phyloP scores from a whole-genome alignment of 2,113 vertebrate genomes.

The Microtus ochrogaster region DNA sequence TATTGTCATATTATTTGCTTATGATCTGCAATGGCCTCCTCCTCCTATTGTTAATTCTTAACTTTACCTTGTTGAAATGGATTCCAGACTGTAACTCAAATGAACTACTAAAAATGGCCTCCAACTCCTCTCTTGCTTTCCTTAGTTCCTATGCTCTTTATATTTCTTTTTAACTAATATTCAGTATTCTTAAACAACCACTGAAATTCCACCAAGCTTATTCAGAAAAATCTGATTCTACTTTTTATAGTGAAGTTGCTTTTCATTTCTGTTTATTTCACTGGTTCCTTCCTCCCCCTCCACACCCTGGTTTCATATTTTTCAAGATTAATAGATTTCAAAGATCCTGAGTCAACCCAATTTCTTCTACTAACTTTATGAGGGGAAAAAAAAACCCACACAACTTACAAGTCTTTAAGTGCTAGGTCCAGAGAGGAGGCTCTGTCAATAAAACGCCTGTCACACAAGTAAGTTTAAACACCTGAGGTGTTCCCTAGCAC shows the following conservation, averaged over 20 bases:
- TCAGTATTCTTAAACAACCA: background rate
- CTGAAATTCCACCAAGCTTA: background rate
- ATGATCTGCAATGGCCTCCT: background rate
- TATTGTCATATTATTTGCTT: background rate
- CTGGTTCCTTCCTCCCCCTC: background rate
- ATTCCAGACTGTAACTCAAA: background rate
- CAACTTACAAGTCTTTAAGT: background rate
- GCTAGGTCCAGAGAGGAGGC: background rate
- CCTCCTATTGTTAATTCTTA: background rate
- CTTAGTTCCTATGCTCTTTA: background rate
- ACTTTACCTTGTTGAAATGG: background rate
- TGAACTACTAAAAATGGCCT: background rate
- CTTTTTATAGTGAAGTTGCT: background rate
- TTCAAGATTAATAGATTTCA: slow-evolving; percentile 20
- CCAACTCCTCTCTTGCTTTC: background rate
- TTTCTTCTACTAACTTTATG: background rate
- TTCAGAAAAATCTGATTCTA: background rate
- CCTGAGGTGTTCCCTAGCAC: background rate
- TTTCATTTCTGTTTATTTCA: slow-evolving; percentile 15
- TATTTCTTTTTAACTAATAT: background rate
- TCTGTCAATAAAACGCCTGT: background rate
- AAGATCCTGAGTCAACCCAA: background rate
- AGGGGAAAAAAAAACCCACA: background rate
- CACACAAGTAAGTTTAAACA: background rate
- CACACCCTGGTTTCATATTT: background rate